Evolutionary conservation across 2,797 vertebrate genomes (phyloP).

Genomic region (Clarias pachynema): DNA sequence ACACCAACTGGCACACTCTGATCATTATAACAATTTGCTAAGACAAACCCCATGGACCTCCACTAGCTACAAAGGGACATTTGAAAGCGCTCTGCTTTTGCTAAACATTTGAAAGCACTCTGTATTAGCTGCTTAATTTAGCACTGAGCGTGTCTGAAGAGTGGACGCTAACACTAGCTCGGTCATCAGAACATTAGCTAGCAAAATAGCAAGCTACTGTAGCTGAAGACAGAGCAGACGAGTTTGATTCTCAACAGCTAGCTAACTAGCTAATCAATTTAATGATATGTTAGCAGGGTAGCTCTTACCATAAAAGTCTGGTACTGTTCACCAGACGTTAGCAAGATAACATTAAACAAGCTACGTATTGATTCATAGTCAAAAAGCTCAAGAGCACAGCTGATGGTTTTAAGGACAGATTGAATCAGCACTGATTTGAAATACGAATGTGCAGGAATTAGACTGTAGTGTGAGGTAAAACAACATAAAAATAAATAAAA

Average conservation of each 20-base stretch:
- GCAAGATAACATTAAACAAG: conserved; percentile 11
- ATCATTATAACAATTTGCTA: background rate
- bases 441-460: conserved; percentile 13
- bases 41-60: background rate
- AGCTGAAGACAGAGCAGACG: background rate
- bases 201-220: background rate
- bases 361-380: background rate
- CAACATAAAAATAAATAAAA: background rate
- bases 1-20: background rate
- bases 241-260: background rate
- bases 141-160: background rate
- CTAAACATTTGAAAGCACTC: background rate
- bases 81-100: background rate
- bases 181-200: background rate
- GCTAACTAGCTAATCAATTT: conserved; percentile 7
- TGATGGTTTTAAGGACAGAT: background rate
- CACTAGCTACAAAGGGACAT: background rate
- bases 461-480: conserved; percentile 5
- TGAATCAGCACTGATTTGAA: background rate
- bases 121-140: background rate
- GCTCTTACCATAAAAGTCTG: background rate
- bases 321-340: background rate
- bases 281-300: conserved; percentile 1
- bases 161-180: background rate
- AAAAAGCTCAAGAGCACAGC: conserved; percentile 14